phyloP scores from a whole-genome alignment of 2,113 vertebrate species.

The Gnathonemus longibarbis region DNA sequence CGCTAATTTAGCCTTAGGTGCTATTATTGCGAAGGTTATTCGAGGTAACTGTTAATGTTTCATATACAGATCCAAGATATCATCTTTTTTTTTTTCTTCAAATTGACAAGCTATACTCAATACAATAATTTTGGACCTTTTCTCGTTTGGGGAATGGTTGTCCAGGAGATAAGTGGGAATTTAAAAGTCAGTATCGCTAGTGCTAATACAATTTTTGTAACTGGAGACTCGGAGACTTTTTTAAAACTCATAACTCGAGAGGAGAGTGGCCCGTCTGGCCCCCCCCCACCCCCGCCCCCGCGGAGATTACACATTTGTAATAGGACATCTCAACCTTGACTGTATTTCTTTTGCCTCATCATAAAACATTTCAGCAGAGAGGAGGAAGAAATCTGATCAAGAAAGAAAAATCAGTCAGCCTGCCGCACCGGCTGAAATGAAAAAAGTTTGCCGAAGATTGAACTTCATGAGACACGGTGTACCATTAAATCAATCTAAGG shows the following conservation, averaged over 20 bases:
- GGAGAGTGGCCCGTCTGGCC: neutral
- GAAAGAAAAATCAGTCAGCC: conserved; percentile 31
- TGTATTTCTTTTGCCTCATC: conserved; percentile 21
- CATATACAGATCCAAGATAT: neutral
- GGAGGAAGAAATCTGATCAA: conserved; percentile 26
- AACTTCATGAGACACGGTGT: conserved; percentile 39
- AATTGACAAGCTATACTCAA: neutral
- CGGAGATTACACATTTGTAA: conserved; percentile 28
- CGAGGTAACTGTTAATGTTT: neutral
- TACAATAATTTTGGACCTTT: neutral
- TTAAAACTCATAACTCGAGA: conserved; percentile 21
- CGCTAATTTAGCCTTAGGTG: neutral
- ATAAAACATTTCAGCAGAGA: conserved; percentile 25
- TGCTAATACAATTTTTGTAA: neutral
- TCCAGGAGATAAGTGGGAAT: neutral
- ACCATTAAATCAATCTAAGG: conserved; percentile 36
- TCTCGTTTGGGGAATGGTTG: neutral
- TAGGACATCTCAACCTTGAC: conserved; percentile 29
- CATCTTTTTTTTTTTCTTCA: neutral
- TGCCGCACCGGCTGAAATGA: conserved; percentile 27
- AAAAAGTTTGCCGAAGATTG: conserved; percentile 38
- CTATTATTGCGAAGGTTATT: neutral
- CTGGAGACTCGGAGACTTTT: neutral
- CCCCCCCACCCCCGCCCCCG: neutral
- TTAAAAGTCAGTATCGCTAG: neutral